A percentile compares a stretch with the other conserved stretches of the same genome.
phyloP scores from a whole-genome alignment of 2,113 vertebrate species.

The Hyaena hyaena region DNA sequence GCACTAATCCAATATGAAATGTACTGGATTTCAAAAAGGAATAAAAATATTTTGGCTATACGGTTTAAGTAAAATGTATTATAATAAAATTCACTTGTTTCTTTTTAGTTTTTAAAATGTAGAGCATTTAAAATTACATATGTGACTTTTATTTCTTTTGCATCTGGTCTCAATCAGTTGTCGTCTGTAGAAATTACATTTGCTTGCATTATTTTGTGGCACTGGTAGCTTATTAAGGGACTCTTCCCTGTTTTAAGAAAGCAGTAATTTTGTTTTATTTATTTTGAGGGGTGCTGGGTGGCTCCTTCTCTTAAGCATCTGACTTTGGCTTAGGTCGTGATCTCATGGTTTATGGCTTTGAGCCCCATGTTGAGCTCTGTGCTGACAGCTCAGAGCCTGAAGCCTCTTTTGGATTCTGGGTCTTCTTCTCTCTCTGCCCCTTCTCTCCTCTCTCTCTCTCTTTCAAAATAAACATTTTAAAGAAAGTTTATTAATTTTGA shows the following conservation, averaged over 20 bases:
- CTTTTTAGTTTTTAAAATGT: constrained; percentile 44
- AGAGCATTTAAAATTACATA: neutral
- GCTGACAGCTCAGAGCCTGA: no score
- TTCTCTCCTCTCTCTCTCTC: no score
- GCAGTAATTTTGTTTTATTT: neutral
- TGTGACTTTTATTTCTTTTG: neutral
- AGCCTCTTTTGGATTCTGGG: no score
- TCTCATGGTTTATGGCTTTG: no score
- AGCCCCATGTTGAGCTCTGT: no score
- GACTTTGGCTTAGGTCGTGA: no score
- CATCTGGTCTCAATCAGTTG: neutral
- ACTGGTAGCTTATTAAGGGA: neutral
- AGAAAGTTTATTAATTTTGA: no score
- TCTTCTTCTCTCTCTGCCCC: no score
- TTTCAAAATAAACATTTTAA: no score
- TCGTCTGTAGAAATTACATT: neutral
- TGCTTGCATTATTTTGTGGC: constrained; percentile 21
- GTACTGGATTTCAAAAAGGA: constrained; percentile 12
- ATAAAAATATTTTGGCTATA: neutral
- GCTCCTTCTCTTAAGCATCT: no score
- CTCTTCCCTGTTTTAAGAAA: neutral
- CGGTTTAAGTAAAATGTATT: constrained; percentile 9
- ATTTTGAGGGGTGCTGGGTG: no score
- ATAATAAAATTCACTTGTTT: neutral
- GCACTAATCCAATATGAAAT: constrained; percentile 9